Evolutionary conservation across 2,113 vertebrate genomes (phyloP).

Genomic region (Menidia beryllina): DNA sequence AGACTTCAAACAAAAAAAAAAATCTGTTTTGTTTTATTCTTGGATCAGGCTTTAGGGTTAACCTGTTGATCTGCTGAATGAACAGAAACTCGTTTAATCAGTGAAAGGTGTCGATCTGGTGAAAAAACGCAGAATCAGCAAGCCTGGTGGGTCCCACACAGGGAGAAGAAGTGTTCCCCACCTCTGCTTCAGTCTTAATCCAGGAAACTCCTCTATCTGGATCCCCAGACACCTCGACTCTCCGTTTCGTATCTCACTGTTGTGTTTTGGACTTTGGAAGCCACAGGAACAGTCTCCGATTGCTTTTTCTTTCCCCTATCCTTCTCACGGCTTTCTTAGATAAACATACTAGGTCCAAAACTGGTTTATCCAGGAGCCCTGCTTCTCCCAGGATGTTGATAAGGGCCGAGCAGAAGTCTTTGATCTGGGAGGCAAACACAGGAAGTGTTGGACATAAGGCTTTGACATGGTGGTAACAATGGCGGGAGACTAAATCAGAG

Average conservation of each 20-base stretch:
- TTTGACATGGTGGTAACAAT: conserved; percentile 46
- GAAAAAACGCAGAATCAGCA: too few species aligned
- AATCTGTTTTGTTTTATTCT: too few species aligned
- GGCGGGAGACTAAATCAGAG: conserved; percentile 38
- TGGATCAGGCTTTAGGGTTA: too few species aligned
- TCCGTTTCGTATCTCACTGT: conserved; percentile 10
- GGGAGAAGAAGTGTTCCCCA: neutral
- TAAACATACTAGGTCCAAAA: conserved; percentile 10
- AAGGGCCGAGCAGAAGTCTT: conserved; percentile 35
- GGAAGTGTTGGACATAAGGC: conserved; percentile 58
- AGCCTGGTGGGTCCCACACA: too few species aligned
- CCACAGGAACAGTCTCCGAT: neutral
- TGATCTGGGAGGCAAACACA: conserved; percentile 69
- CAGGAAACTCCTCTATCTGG: conserved; percentile 32
- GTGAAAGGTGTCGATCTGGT: too few species aligned
- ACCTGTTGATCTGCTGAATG: too few species aligned
- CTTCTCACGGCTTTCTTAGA: conserved; percentile 6
- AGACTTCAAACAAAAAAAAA: too few species aligned
- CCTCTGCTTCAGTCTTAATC: conserved; percentile 5
- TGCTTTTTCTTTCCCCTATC: neutral
- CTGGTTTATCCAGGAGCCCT: conserved; percentile 1
- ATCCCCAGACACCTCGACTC: conserved; percentile 35
- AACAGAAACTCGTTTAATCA: too few species aligned
- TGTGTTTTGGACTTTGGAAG: neutral
- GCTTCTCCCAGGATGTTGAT: conserved; percentile 23